A percentile compares a stretch with the other conserved stretches of the same genome.
Conservation (phyloP, 2,113 vertebrate genomes). For the Prochilodus magdalenae region DNA sequence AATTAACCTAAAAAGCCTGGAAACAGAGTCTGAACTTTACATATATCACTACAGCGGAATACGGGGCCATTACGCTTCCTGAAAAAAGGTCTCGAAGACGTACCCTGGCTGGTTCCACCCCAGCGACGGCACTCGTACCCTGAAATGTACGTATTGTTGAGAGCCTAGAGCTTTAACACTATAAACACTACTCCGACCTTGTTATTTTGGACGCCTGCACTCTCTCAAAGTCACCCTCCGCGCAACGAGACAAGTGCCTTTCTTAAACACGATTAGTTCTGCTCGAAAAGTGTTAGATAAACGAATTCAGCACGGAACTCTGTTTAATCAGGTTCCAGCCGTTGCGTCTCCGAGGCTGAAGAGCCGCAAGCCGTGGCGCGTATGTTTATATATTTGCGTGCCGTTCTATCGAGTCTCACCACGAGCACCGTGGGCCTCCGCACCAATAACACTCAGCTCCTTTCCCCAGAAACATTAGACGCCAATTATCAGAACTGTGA, state of each 20-base stretch:
- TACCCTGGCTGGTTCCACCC: too few species aligned
- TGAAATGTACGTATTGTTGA: too few species aligned
- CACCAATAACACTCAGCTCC: constrained; percentile 67
- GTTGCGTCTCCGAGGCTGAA: constrained; percentile 9
- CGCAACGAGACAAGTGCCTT: neutral
- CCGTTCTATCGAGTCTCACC: constrained; percentile 55
- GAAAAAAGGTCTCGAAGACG: too few species aligned
- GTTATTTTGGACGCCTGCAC: neutral
- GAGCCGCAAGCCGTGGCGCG: neutral
- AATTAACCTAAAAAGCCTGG: too few species aligned
- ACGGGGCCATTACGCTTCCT: too few species aligned
- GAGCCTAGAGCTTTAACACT: too few species aligned
- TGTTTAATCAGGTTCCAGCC: constrained; percentile 37
- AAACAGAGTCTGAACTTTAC: too few species aligned
- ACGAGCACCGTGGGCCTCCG: constrained; percentile 62
- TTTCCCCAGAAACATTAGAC: constrained; percentile 72
- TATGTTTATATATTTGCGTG: constrained; percentile 32
- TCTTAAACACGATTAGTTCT: constrained; percentile 4
- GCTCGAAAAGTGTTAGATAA: constrained; percentile 28
- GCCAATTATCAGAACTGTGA: constrained; percentile 66
- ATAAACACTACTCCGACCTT: too few species aligned
- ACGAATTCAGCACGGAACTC: constrained; percentile 13
- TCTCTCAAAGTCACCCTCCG: constrained; percentile 20
- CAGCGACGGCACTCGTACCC: too few species aligned
- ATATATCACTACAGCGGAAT: too few species aligned